Evolutionary conservation across 1,140 invertebrate genomes (phyloP).

Genomic region (Atta colombica): DNA sequence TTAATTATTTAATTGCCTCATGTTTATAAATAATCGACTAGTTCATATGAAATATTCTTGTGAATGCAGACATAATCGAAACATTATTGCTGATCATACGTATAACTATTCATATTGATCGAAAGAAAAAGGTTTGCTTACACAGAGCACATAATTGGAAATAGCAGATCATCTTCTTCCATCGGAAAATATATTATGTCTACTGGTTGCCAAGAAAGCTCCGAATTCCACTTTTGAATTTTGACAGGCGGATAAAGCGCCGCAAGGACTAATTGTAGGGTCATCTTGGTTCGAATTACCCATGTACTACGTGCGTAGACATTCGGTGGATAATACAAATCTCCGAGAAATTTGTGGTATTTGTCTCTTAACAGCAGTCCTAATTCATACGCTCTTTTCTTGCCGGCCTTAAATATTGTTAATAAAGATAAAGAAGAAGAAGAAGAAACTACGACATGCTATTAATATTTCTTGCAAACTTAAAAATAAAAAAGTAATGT

Average conservation of each 20-base stretch:
- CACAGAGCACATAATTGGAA: constrained; percentile 59
- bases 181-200: constrained; percentile 84
- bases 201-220: constrained; percentile 87
- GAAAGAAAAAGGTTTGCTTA: constrained; percentile 73
- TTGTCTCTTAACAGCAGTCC: constrained; percentile 82
- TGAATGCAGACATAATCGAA: neutral
- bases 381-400: constrained; percentile 81
- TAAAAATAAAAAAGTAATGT: neutral
- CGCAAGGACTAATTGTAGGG: constrained; percentile 85
- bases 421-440: constrained; percentile 1
- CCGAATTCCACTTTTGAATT: constrained; percentile 85
- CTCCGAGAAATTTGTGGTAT: constrained; percentile 83
- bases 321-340: constrained; percentile 83
- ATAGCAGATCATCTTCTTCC: constrained; percentile 79
- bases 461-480: constrained; percentile 17
- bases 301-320: constrained; percentile 84
- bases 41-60: neutral
- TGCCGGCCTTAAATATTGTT: constrained; percentile 82
- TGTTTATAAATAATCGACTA: neutral
- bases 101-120: neutral
- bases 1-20: neutral
- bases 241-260: constrained; percentile 86
- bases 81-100: neutral
- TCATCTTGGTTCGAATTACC: constrained; percentile 88
- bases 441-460: neutral